Conservation (phyloP, 1,140 invertebrate species). For the Octopus bimaculoides region DNA sequence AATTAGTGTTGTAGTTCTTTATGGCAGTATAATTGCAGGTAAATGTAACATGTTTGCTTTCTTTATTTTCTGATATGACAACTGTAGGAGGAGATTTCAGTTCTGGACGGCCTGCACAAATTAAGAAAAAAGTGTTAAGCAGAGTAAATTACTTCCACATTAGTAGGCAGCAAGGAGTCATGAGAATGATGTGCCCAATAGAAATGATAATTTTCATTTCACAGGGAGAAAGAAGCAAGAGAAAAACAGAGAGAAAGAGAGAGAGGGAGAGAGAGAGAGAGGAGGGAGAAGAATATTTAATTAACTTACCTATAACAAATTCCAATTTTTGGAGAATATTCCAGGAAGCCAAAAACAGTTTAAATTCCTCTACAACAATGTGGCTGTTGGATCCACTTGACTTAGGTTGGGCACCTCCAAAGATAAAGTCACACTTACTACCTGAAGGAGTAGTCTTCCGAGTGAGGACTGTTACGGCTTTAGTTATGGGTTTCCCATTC, state of each 20-base stretch:
- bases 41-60: neutral
- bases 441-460: constrained; percentile 13
- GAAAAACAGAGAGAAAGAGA: too few species aligned
- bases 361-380: constrained; percentile 23
- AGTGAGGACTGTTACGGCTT: constrained; percentile 26
- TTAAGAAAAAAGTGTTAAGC: too few species aligned
- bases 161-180: too few species aligned
- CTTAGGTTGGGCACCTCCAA: constrained; percentile 19
- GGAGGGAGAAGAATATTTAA: neutral
- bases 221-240: too few species aligned
- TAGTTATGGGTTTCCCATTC: constrained; percentile 24
- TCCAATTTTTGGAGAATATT: neutral
- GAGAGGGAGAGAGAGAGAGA: neutral
- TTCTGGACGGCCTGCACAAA: neutral
- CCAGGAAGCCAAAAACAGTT: neutral
- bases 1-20: neutral
- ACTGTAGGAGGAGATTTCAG: neutral
- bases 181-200: too few species aligned
- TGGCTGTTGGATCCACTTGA: constrained; percentile 19
- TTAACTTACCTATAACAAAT: constrained; percentile 5
- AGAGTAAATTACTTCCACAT: too few species aligned
- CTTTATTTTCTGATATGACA: neutral
- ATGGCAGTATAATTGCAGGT: neutral
- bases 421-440: constrained; percentile 13
- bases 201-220: too few species aligned